phyloP scores from a whole-genome alignment of 2,797 vertebrate genomes.

The Avahi laniger region DNA sequence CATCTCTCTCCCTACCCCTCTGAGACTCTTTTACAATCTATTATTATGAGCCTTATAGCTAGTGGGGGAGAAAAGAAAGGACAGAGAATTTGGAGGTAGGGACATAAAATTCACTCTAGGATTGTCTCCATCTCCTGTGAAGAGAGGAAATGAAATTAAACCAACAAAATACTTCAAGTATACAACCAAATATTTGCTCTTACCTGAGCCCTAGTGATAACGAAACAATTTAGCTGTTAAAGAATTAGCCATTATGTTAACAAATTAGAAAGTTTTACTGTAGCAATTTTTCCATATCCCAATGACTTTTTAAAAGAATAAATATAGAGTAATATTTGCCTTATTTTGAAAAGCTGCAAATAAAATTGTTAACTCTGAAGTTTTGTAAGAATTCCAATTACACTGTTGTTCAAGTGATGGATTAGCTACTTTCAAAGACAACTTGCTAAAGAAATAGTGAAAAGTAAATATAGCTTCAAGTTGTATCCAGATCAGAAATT shows the following conservation, averaged over 20 bases:
- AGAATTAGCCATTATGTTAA: background rate
- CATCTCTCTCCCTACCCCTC: background rate
- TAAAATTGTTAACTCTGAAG: background rate
- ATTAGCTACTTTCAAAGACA: background rate
- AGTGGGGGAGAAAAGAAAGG: background rate
- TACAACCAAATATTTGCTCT: background rate
- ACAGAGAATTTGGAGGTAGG: background rate
- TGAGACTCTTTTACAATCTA: background rate
- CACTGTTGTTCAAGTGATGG: background rate
- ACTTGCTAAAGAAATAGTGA: background rate
- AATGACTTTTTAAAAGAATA: background rate
- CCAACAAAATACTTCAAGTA: background rate
- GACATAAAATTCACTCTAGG: background rate
- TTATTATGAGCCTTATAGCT: background rate
- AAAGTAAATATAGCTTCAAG: background rate
- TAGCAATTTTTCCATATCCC: background rate
- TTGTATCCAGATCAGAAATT: background rate
- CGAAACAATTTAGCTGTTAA: background rate
- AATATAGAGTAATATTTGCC: background rate
- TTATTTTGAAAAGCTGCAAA: background rate
- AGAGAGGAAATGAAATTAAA: background rate
- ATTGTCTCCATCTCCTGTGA: background rate
- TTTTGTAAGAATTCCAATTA: background rate
- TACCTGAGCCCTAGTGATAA: background rate
- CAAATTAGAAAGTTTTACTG: background rate